Percentiles rank a stretch among this genome's conserved stretches.
These are phyloP conservation scores for Hippocampus comes DNA, from an alignment of 2,113 vertebrate species.

Conservation along the genomic window DNA sequence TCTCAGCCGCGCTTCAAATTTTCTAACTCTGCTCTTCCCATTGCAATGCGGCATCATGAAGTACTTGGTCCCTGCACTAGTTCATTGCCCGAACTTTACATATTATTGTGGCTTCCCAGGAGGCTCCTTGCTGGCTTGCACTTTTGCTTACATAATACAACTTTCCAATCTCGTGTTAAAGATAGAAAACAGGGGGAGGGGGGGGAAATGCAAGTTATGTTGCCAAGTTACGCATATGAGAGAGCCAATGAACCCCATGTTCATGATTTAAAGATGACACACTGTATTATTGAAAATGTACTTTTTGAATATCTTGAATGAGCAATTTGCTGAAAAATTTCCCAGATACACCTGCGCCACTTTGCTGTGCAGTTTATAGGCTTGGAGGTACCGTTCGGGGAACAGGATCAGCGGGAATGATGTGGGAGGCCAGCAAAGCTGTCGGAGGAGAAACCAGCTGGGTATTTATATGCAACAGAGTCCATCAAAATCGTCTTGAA, in stretches of 20 bases:
- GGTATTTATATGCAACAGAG: too few species aligned
- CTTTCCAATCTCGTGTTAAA: not conserved
- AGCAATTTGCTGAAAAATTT: not conserved
- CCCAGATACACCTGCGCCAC: not conserved
- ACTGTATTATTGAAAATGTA: not conserved
- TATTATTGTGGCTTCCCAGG: constrained; percentile 23
- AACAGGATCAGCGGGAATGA: not conserved
- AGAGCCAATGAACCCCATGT: not conserved
- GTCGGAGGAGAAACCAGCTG: not conserved
- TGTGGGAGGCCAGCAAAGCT: not conserved
- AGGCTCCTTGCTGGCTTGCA: not conserved
- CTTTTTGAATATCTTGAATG: too few species aligned
- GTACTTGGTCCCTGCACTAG: not conserved
- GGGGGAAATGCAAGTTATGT: not conserved
- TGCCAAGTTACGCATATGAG: not conserved
- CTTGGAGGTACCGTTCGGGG: not conserved
- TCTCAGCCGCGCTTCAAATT: not conserved
- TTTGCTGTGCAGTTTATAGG: not conserved
- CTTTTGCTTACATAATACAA: not conserved
- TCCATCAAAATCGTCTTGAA: too few species aligned
- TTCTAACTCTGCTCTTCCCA: not conserved
- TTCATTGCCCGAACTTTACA: constrained; percentile 6
- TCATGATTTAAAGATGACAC: not conserved
- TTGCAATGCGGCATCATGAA: not conserved
- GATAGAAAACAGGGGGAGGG: not conserved